Base-by-base conservation (phyloP, 2,797 vertebrate species). In the Sebastes melanostomus region DNA sequence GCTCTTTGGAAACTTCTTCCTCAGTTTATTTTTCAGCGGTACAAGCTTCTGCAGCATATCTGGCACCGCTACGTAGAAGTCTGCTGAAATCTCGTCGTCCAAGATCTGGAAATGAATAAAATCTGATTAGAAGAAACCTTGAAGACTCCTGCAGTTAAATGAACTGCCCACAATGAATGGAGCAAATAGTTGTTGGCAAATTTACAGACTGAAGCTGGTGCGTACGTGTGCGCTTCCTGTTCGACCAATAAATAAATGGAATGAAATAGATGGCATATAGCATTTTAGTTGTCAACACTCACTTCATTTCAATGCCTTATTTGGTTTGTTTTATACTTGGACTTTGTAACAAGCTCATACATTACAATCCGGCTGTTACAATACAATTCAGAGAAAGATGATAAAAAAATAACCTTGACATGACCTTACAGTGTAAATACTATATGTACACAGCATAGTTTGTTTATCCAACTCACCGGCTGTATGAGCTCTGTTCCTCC, bases 41-140 rank as follows among this genome's bases (percentile, higher is more conserved):
- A 92, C 42, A 4, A 99, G 78, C 52, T 97, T 97, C 0, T 91
- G 36, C 1, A 97, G 60, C 1, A 99, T 96, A 8, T 95, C 96
- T 24, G 98, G 98, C 72, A 97, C 97, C 5, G 97, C 94, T 10
- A 98, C 20, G 20, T 97, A 99, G 91, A 97, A 98, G 88, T 99
- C 98, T 12, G 94, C 96, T 1, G 95, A 90, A 83, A 99, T 90
- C 89, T 97, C 93, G 29, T 97, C 97, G 66, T 97, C 96, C 73
- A 98, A 84, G 91, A 99, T 96, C 98, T 99, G 88, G 18, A 71
- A 69, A 24, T 5, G 20, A 58, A 72, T 2, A 3, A 61, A n/a
- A 66, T 13, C 6, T 20, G 36, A 25, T 50, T 1, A 18, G 9
- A 32, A 60, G 24, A 6, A 20, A 61, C 60, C 14, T 24, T 3